Base-by-base conservation (phyloP, 1,140 invertebrate genomes). In the Drosophila setifemur region DNA sequence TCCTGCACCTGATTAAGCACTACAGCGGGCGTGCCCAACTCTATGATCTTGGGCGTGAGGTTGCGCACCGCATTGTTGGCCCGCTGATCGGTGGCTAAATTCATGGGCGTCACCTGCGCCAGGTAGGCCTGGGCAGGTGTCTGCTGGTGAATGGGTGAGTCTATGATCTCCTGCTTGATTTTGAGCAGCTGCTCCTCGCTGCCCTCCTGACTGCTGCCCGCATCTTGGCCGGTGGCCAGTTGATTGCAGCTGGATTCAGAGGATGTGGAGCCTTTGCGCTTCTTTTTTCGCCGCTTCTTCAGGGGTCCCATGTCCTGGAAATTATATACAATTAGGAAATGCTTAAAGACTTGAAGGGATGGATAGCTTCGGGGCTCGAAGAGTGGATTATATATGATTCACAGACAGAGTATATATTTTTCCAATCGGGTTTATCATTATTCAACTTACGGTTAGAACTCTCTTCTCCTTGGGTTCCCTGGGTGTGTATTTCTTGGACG, bases 261-360 rank as follows among this genome's bases (percentile, higher is more conserved):
- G 2, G 89, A 90, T 28, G 89, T 83, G 1, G 89, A 90, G 1
- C 89, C 89, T 42, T 89, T 90, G 37, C 89, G 89, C 48, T 90
- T 90, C 73, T 90, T 90, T 73, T 90, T 90, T 31, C 89, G 83
- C 2, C 89, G 71, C 37, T 90, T 90, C 52, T 90, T 90, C 16
- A 90, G 44, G 1, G 89, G 89, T 16, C 89, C 87, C 73, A 89
- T 78, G 25, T 90, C 89, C 89, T 90, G 18, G 5, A 18, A 12
- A 0, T 3, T 0, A 54, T 35, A 6, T 14, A 18, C 1, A 37
- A 2, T 3, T 14, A 2, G 7, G 14, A 7, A 37, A 4, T 7
- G 8, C 9, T 8, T 18, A 7, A 8, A 18, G 12, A 8, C 4
- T 37, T 37, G 1, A n/a, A n/a, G n/a, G n/a, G n/a, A n/a, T n/a